Evolutionary conservation across 1,140 invertebrate species (phyloP).

Genomic region (Drosophila varians): DNA sequence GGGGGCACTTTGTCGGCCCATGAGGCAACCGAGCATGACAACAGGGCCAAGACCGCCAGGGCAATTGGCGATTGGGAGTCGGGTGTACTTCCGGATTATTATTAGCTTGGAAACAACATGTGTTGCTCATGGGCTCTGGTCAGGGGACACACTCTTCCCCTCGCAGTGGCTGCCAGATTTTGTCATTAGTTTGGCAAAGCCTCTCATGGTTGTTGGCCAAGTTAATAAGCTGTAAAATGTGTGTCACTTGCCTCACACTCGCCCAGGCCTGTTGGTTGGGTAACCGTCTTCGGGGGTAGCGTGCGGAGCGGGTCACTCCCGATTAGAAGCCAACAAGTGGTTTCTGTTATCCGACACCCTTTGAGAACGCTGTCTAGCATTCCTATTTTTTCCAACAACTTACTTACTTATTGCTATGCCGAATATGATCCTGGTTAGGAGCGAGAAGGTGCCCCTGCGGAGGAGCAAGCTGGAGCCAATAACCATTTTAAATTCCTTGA

Average conservation of each 20-base stretch:
- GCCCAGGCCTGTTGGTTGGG: conserved; percentile 46
- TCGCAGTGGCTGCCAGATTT: conserved; percentile 52
- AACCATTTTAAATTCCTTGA: background rate
- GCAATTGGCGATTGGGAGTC: background rate
- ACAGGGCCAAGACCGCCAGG: conserved; percentile 35
- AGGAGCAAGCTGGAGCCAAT: background rate
- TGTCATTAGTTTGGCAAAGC: conserved; percentile 27
- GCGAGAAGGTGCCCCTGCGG: background rate
- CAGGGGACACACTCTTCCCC: conserved; percentile 21
- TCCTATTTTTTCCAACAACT: too few species aligned
- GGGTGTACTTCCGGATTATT: background rate
- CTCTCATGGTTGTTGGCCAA: conserved; percentile 61
- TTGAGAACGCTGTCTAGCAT: background rate
- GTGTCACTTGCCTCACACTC: conserved; percentile 63
- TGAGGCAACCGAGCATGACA: conserved; percentile 32
- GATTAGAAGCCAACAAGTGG: conserved; percentile 2
- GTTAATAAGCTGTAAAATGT: conserved; percentile 83
- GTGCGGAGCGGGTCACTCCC: background rate
- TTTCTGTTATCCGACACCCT: background rate
- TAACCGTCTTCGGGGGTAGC: conserved; percentile 19
- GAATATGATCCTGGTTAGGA: background rate
- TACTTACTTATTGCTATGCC: too few species aligned
- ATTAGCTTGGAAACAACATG: conserved; percentile 11
- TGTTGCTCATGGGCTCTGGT: conserved; percentile 1
- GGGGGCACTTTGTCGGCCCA: conserved; percentile 36